Conservation (phyloP, 2,113 vertebrate species). For the Nothoprocta perdicaria region DNA sequence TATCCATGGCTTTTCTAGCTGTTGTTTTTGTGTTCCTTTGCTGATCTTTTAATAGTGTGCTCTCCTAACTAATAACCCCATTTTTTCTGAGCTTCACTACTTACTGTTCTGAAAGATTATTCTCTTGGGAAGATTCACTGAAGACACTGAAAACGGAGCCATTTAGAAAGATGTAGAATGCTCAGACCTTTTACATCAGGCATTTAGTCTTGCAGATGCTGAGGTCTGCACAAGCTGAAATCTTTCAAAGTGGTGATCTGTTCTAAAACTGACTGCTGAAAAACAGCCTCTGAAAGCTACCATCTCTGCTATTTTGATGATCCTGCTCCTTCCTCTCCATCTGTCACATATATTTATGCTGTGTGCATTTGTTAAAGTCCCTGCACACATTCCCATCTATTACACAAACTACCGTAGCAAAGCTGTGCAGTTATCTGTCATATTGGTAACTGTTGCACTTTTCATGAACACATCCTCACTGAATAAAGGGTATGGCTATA, state of each 20-base stretch:
- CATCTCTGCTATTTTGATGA: background rate
- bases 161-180: background rate
- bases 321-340: background rate
- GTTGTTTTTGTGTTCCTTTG: background rate
- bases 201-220: background rate
- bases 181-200: accelerated
- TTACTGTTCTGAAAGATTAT: background rate
- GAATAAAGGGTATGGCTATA: background rate
- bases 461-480: background rate
- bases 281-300: background rate
- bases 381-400: background rate
- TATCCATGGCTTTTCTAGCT: background rate
- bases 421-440: background rate
- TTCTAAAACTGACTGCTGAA: background rate
- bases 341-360: background rate
- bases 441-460: background rate
- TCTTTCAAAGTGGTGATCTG: background rate
- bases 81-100: background rate
- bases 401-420: background rate
- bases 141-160: background rate
- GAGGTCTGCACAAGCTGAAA: background rate
- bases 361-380: background rate
- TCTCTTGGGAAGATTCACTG: background rate
- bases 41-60: background rate
- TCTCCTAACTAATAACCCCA: background rate